These are phyloP conservation scores for Calidris pygmaea DNA, from an alignment of 2,113 vertebrate genomes.

Conservation along the genomic window DNA sequence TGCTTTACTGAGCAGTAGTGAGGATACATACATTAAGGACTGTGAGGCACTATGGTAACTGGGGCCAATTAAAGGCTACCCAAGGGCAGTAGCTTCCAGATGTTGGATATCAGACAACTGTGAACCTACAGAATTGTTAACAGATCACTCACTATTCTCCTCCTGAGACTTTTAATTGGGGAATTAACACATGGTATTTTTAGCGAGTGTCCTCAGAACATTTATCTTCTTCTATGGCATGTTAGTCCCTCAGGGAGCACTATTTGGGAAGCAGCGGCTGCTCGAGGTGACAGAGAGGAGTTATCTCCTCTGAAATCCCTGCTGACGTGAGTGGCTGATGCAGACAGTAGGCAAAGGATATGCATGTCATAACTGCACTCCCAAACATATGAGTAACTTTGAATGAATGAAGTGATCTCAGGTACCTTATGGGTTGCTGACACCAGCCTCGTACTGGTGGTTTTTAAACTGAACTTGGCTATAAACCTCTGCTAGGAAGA, in stretches of 20 bases:
- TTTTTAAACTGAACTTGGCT: background rate
- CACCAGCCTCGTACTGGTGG: background rate
- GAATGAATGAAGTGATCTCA: background rate
- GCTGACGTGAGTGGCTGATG: background rate
- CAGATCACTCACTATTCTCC: conserved; percentile 47
- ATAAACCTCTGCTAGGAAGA: background rate
- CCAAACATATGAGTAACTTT: background rate
- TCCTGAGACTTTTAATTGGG: conserved; percentile 45
- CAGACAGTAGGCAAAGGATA: background rate
- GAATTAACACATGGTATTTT: conserved; percentile 15
- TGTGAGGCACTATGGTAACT: background rate
- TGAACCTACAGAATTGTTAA: conserved; percentile 1
- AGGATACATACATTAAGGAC: background rate
- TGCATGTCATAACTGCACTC: background rate
- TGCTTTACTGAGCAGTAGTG: conserved; percentile 19
- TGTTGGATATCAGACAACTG: conserved; percentile 31
- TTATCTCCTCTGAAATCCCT: conserved; percentile 14
- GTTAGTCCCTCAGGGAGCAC: background rate
- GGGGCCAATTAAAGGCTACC: conserved; percentile 54
- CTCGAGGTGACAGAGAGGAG: conserved; percentile 19
- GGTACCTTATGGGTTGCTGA: background rate
- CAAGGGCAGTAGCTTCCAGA: conserved; percentile 23
- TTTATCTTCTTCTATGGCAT: conserved; percentile 1
- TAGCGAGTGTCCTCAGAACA: conserved; percentile 19
- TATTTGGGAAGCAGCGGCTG: background rate